These are phyloP conservation scores for Tillus elongatus DNA, from an alignment of 2,888 invertebrate species.

Conservation along the genomic window DNA sequence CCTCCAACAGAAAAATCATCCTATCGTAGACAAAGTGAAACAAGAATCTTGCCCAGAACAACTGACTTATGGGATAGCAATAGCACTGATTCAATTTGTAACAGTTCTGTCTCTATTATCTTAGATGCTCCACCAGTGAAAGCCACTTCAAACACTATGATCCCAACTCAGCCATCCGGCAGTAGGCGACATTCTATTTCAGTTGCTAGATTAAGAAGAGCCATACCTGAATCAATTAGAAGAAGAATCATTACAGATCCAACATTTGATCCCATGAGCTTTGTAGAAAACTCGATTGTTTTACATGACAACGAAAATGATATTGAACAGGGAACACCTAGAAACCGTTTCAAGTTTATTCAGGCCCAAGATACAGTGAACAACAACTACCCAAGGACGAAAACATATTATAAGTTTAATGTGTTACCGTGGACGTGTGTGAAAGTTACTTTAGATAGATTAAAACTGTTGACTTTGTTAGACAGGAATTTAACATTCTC, in stretches of 20 bases:
- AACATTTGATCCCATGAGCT: background rate
- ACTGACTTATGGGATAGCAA: slow-evolving; percentile 36
- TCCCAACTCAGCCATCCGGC: background rate
- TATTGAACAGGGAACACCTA: slow-evolving; percentile 40
- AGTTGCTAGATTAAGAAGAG: slow-evolving; percentile 13
- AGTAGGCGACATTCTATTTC: slow-evolving; percentile 8
- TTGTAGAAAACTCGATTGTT: background rate
- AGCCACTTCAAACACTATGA: slow-evolving; percentile 4
- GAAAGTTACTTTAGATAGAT: slow-evolving; percentile 85
- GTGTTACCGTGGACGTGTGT: slow-evolving; percentile 54
- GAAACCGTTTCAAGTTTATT: slow-evolving; percentile 50
- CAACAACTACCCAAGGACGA: slow-evolving; percentile 30
- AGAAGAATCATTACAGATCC: background rate
- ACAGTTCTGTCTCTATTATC: slow-evolving; percentile 44
- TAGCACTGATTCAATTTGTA: slow-evolving; percentile 40
- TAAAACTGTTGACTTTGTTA: slow-evolving; percentile 83
- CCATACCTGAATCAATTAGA: slow-evolving; percentile 9
- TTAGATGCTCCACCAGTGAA: slow-evolving; percentile 25
- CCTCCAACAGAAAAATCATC: slow-evolving; percentile 33
- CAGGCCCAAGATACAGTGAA: slow-evolving; percentile 40
- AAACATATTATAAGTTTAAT: slow-evolving; percentile 65
- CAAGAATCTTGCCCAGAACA: slow-evolving; percentile 28
- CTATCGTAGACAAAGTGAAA: slow-evolving; percentile 23
- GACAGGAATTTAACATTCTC: slow-evolving; percentile 81
- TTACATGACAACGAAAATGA: slow-evolving; percentile 49